Conservation (phyloP, 2,888 invertebrate genomes). For the Drosophila incognita region DNA sequence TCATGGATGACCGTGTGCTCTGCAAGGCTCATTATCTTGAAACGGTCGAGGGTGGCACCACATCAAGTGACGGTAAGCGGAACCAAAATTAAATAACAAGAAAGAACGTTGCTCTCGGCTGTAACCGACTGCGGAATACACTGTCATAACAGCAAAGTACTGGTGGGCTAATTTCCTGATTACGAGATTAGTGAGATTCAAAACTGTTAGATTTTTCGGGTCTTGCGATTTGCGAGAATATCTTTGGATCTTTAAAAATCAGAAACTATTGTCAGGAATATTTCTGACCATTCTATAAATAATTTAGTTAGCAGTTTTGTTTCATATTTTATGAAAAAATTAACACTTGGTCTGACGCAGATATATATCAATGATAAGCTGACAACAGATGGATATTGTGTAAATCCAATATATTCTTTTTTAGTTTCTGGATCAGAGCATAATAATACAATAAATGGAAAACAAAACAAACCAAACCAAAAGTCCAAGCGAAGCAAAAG, state of each 20-base stretch:
- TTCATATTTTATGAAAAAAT: not conserved
- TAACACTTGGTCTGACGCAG: not conserved
- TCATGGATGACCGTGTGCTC: conserved; percentile 96
- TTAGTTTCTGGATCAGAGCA: not conserved
- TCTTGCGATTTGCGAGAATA: not conserved
- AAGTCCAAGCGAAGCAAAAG: conserved; percentile 1
- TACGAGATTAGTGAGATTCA: not conserved
- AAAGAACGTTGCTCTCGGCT: not conserved
- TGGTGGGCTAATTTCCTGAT: not conserved
- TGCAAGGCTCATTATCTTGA: conserved; percentile 99
- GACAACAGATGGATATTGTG: too few relatives aligned
- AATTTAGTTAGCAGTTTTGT: not conserved
- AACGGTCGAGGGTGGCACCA: conserved; percentile 95
- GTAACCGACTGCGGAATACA: not conserved
- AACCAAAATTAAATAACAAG: conserved; percentile 19
- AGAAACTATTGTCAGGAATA: not conserved
- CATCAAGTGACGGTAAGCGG: conserved; percentile 93
- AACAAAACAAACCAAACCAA: conserved; percentile 3
- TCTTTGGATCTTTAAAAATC: not conserved
- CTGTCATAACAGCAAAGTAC: not conserved
- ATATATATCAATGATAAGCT: not conserved
- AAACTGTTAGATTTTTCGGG: not conserved
- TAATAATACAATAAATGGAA: not conserved
- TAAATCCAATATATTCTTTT: not conserved
- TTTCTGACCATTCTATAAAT: not conserved